Base-by-base conservation (phyloP, 2,113 vertebrate species). In the Corythaixoides concolor region DNA sequence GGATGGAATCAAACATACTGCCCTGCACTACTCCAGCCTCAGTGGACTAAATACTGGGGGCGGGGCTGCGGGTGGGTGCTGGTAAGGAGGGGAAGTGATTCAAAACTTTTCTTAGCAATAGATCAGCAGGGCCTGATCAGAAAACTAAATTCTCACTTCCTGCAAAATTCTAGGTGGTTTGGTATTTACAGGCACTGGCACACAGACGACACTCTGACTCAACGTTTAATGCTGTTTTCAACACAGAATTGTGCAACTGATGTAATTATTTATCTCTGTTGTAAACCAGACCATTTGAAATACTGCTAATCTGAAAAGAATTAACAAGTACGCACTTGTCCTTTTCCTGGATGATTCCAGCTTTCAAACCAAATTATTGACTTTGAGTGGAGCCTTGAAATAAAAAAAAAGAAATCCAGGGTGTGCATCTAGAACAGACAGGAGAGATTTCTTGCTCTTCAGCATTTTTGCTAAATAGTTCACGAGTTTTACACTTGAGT, bases 41-140 rank as follows among this genome's bases (percentile, higher is more conserved):
- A 5, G 58, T 0, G 9, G 15, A n/a, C 33, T 8, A 2, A 33
- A 20, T 3, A 12, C 58, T 7, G 26, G 1, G 2, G 53, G 64
- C 50, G 28, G 56, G n/a, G 58, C 73, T 33, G n/a, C 39, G 15
- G 15, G 19, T 14, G 16, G 67, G 28, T 21, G 50, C 24, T 43
- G 39, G 9, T 5, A 10, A 63, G 43, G 47, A 72, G 41, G 27
- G 39, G 30, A 62, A 35, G 14, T 56, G 24, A 20, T 3, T 30
- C 5, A 5, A 68, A 53, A 9, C 10, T 43, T 15, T 8, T 63
- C 56, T 62, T n/a, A 56, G 74, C 18, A 47, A 30, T 1, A 35
- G 23, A 45, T 49, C 39, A 90, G 50, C 64, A 63, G n/a, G 45
- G 9, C 63, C 68, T 35, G 59, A 32, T 35, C 16, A 56, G 47